Base-by-base conservation (phyloP, 1,140 invertebrate species). In the Stegodyphus mimosarum region DNA sequence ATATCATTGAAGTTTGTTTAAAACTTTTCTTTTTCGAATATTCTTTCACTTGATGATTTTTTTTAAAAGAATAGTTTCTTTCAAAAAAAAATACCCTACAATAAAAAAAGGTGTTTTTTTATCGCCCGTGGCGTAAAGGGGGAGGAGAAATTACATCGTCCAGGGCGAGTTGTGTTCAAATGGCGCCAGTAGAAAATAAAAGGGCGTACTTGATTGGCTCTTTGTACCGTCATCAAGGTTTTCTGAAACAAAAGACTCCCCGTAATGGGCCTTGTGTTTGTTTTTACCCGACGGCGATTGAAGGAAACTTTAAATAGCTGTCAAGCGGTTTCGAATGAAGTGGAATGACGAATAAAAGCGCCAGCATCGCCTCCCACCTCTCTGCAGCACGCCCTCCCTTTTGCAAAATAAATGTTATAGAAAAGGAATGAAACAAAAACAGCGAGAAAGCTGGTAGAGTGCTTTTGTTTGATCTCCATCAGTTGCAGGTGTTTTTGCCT, bases 151-250 rank as follows among this genome's bases (percentile, higher is more conserved):
- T 33, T 33, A 60, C 9, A 60, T 60, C 55, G 15, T 60, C 55
- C 9, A 60, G 55, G 48, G 13, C 50, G 50, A 53, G 52, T 11
- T 17, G 15, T 51, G 50, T 50, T 53, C 71, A 53, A 73, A 53
- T 53, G 51, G 49, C 51, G 51, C 15, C 15, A 51, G 18, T 73
- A 17, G 17, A 73, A 73, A 73, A 73, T 73, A 73, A 73, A 50
- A 73, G 64, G 50, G 33, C 66, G 64, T 7, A 55, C 50, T 79
- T 79, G 77, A 79, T 79, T 79, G 77, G 66, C 33, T 5, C 66
- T 79, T 79, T 79, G 66, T 70, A 13, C 50, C n/a, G 51, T 79
- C 67, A 70, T 79, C 77, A 70, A 53, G 50, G 51, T 11, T 69
- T 77, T 79, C 70, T 49, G 53, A 70, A 70, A 49, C 53, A 69